phyloP scores from a whole-genome alignment of 2,888 invertebrate genomes.

The Trimorus sp. region DNA sequence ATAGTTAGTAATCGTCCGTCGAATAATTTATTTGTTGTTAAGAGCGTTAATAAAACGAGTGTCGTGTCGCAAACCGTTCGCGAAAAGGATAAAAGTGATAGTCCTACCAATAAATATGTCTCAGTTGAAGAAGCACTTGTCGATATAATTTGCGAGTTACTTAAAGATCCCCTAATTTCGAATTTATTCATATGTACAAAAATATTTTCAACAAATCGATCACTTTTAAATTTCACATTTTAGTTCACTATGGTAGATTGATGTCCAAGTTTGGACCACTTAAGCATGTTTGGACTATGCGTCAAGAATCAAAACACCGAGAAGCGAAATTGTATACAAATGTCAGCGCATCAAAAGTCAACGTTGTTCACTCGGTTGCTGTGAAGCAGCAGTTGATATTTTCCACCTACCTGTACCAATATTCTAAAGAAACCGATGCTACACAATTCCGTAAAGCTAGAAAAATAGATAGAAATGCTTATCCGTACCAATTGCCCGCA shows the following conservation, averaged over 20 bases:
- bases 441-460: too few species aligned
- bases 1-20: too few species aligned
- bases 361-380: conserved; percentile 1
- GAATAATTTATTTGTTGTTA: too few species aligned
- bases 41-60: too few species aligned
- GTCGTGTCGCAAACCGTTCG: too few species aligned
- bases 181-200: conserved; percentile 1
- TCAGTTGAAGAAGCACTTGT: background rate
- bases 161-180: background rate
- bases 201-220: background rate
- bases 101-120: background rate
- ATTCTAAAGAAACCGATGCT: too few species aligned
- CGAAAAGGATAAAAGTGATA: background rate
- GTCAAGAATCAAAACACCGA: conserved; percentile 9
- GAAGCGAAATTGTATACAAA: background rate
- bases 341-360: background rate
- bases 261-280: conserved; percentile 14
- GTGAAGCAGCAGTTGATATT: background rate
- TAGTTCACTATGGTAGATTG: conserved; percentile 1
- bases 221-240: conserved; percentile 8
- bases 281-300: background rate
- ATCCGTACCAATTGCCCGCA: too few species aligned
- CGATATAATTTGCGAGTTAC: background rate
- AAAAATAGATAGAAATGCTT: too few species aligned
- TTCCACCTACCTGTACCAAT: too few species aligned